These are phyloP conservation scores for Timandra comae DNA, from an alignment of 2,888 invertebrate genomes.

Conservation along the genomic window DNA sequence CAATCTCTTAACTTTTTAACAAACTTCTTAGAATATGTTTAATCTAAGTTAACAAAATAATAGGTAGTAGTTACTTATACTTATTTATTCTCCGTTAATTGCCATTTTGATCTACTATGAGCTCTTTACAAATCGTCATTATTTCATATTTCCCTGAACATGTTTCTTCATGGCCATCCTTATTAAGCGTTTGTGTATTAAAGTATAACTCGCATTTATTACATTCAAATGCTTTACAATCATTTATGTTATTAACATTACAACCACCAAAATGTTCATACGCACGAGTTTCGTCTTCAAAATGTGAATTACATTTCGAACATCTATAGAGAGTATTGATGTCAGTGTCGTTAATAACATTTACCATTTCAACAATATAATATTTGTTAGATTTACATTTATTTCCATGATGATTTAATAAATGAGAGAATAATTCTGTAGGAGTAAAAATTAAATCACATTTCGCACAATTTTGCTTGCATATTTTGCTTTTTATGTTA, in stretches of 20 bases:
- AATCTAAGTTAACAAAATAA: no score
- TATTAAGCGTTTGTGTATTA: background rate
- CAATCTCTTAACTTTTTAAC: no score
- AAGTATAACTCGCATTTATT: constrained; percentile 6
- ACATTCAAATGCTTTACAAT: constrained; percentile 5
- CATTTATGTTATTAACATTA: background rate
- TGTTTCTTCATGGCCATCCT: background rate
- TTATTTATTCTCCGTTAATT: background rate
- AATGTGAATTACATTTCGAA: constrained; percentile 14
- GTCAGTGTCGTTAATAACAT: constrained; percentile 1
- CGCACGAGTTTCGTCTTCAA: constrained; percentile 6
- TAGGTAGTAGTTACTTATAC: background rate
- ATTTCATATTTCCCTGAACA: constrained; percentile 4
- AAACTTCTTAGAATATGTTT: no score
- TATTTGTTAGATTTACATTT: constrained; percentile 36
- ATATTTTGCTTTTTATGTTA: constrained; percentile 27
- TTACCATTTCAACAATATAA: constrained; percentile 30
- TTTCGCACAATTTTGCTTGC: constrained; percentile 49
- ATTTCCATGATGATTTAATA: constrained; percentile 47
- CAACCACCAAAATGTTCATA: background rate
- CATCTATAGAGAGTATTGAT: constrained; percentile 6
- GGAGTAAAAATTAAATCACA: constrained; percentile 48
- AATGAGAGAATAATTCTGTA: constrained; percentile 47
- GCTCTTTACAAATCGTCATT: no score
- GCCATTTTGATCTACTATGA: no score